Evolutionary conservation across 2,797 vertebrate genomes (phyloP).

Genomic region (Danio albolineatus): DNA sequence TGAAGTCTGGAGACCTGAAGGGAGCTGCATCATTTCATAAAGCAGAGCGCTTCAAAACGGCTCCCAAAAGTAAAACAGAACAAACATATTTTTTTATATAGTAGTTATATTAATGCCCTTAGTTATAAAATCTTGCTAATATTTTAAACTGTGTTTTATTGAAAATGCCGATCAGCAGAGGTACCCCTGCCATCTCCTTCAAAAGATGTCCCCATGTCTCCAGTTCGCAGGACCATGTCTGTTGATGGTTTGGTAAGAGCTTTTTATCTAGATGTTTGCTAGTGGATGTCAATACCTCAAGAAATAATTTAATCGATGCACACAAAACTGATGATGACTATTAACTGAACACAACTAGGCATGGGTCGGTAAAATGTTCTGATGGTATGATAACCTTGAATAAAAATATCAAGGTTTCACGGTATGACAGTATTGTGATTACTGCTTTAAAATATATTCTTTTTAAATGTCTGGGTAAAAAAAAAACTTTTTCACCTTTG

Average conservation of each 20-base stretch:
- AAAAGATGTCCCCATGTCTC: constrained; percentile 66
- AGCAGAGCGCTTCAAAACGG: constrained; percentile 75
- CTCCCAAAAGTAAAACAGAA: constrained; percentile 78
- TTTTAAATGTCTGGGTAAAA: too few relatives aligned
- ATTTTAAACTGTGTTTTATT: neutral
- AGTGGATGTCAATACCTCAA: neutral
- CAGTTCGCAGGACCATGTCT: constrained; percentile 79
- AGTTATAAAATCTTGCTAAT: too few relatives aligned
- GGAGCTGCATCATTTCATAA: constrained; percentile 84
- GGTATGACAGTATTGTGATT: too few relatives aligned
- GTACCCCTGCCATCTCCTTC: constrained; percentile 58
- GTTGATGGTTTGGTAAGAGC: constrained; percentile 79
- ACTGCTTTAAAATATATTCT: too few relatives aligned
- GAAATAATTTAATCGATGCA: neutral
- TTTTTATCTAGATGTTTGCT: neutral
- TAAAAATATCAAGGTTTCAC: too few relatives aligned
- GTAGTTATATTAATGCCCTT: too few relatives aligned
- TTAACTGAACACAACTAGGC: too few relatives aligned
- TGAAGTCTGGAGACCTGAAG: constrained; percentile 78
- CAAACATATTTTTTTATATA: neutral
- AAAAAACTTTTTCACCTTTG: too few relatives aligned
- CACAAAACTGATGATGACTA: neutral
- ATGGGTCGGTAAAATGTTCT: too few relatives aligned
- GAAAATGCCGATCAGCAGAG: neutral
- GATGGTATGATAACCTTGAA: too few relatives aligned